Evolutionary conservation across 2,113 vertebrate genomes (phyloP), one percentile per base, ranked within the genome.

Genomic region (Trochalopteron elliotii): DNA sequence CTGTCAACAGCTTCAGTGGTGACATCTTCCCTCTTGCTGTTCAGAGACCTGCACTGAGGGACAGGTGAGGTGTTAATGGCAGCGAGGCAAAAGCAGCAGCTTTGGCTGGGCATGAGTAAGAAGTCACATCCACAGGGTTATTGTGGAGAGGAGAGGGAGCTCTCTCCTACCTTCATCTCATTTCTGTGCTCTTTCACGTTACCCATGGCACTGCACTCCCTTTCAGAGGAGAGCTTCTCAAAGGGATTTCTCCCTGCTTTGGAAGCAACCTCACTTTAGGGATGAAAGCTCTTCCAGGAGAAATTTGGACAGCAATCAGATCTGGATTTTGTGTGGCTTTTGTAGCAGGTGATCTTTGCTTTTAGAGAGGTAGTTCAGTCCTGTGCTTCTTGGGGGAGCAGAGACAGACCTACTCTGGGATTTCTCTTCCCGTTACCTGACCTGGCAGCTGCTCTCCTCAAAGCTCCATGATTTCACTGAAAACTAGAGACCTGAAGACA

Each of bases 381-480:
- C 81, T 13, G 77, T 72, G 45, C 69, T 84, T 74, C 93, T 80
- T 80, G 22, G 80, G 83, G 49, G 40, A 96, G 68, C 65, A 94
- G 89, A 85, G 75, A n/a, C 68, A 89, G 65, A 53, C 70, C 78
- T 93, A 23, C 39, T 65, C 84, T 23, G 13, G 49, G n/a, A 50
- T 74, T 35, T 93, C 47, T 70, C 42, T 84, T 78, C 53, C 52
- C 44, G 5, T 96, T 95, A 79, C 90, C 83, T 93, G 33, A 19
- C 61, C 80, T 89, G 75, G 91, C 82, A 93, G 75, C 77, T 92
- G 83, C 95, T 94, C 86, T 96, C 71, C 96, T 89, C 93, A 2
- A 30, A 69, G 55, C 61, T 78, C 61, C 37, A 1, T 18, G 33
- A 30, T 63, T 71, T 71, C 53, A 33, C 27, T 27, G 77, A 30